Evolutionary conservation across 2,888 invertebrate species (phyloP).

Genomic region (Leucania comma): DNA sequence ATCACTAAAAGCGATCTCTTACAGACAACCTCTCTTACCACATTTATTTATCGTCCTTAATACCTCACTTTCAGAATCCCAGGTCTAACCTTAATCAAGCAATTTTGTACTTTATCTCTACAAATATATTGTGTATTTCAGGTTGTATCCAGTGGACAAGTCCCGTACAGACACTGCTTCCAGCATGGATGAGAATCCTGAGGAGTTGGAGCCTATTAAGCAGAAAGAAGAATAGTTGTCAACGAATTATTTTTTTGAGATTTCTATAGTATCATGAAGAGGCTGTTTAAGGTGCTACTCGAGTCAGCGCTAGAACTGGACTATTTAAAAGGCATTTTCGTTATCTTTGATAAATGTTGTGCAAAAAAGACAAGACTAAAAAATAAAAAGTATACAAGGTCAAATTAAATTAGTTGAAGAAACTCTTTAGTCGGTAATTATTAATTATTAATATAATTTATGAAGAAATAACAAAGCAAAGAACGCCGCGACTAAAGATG

Average conservation of each 20-base stretch:
- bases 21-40: no score
- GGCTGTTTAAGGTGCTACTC: slow-evolving; percentile 67
- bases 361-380: slow-evolving; percentile 19
- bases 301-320: slow-evolving; percentile 49
- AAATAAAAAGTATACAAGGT: neutral
- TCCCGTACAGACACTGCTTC: slow-evolving; percentile 94
- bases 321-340: slow-evolving; percentile 26
- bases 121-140: slow-evolving; percentile 71
- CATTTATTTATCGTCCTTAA: no score
- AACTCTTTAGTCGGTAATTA: neutral
- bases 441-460: no score
- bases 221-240: slow-evolving; percentile 79
- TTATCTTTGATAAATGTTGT: slow-evolving; percentile 24
- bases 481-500: no score
- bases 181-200: slow-evolving; percentile 88
- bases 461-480: no score
- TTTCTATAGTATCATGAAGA: slow-evolving; percentile 51
- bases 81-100: neutral
- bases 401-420: neutral
- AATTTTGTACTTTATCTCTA: slow-evolving; percentile 4
- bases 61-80: no score
- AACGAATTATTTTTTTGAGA: slow-evolving; percentile 14
- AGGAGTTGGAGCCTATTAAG: slow-evolving; percentile 77
- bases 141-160: slow-evolving; percentile 98
- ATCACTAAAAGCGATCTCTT: no score